Evolutionary conservation across 1,140 invertebrate genomes (phyloP).

Genomic region (Pachypeltis micranthus): DNA sequence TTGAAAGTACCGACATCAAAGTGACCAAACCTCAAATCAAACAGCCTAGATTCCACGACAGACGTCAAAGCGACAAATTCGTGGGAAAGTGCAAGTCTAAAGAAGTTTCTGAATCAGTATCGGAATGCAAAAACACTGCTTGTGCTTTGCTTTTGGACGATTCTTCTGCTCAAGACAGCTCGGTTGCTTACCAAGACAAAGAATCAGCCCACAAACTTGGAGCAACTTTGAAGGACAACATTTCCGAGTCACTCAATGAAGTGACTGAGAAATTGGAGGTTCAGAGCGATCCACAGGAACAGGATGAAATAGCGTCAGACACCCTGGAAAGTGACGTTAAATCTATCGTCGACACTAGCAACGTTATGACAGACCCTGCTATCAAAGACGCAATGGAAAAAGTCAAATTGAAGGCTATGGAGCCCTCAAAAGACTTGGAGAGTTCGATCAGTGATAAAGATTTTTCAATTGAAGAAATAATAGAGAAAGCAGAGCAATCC

Average conservation of each 20-base stretch:
- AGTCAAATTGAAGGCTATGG: background rate
- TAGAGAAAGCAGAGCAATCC: background rate
- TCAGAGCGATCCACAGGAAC: background rate
- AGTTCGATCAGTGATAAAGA: background rate
- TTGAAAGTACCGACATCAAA: constrained; percentile 30
- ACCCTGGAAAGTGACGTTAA: background rate
- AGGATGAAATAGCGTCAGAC: background rate
- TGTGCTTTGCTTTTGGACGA: background rate
- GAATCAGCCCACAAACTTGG: background rate
- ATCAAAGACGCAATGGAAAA: background rate
- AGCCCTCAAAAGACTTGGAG: background rate
- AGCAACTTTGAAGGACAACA: no score
- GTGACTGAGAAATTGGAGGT: background rate
- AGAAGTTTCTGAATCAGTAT: background rate
- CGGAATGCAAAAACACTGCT: background rate
- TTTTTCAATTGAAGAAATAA: background rate
- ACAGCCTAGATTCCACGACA: constrained; percentile 33
- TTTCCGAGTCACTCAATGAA: background rate
- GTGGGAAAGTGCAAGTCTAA: background rate
- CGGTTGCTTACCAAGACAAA: background rate
- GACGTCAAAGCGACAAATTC: constrained; percentile 17
- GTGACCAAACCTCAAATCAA: constrained; percentile 40
- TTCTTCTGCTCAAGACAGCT: background rate
- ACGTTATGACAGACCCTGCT: background rate
- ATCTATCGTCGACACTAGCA: background rate